These are phyloP conservation scores for Geophilus truncorum DNA, from an alignment of 2,888 invertebrate species.

Conservation along the genomic window DNA sequence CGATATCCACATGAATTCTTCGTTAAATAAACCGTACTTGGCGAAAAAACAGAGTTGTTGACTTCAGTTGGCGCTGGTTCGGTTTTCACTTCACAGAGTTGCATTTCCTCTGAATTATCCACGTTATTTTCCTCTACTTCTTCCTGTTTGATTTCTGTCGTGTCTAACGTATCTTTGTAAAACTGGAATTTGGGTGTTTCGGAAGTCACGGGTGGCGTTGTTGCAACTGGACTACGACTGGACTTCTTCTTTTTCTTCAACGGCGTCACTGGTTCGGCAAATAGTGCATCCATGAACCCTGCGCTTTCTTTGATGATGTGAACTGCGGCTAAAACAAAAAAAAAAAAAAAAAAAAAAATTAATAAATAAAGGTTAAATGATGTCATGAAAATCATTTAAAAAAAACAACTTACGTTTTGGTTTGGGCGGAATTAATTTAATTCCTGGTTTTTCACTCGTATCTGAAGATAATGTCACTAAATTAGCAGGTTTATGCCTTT, in stretches of 20 bases:
- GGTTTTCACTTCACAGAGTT: slow-evolving; percentile 33
- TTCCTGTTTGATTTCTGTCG: slow-evolving; percentile 53
- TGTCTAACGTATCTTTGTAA: slow-evolving; percentile 85
- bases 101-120: slow-evolving; percentile 20
- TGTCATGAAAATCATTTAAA: neutral
- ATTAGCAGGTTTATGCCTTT: slow-evolving; percentile 63
- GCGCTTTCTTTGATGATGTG: slow-evolving; percentile 73
- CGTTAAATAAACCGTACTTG: too few species aligned
- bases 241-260: slow-evolving; percentile 59
- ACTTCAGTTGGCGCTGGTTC: neutral
- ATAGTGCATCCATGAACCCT: slow-evolving; percentile 87
- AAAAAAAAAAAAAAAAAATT: neutral
- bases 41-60: neutral
- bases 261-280: slow-evolving; percentile 61
- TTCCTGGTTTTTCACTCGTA: slow-evolving; percentile 65
- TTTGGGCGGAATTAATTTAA: slow-evolving; percentile 81
- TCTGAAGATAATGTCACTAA: slow-evolving; percentile 36
- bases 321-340: slow-evolving; percentile 37
- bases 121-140: slow-evolving; percentile 51
- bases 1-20: too few species aligned
- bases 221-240: slow-evolving; percentile 48
- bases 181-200: slow-evolving; percentile 54
- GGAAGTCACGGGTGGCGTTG: slow-evolving; percentile 53
- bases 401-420: slow-evolving; percentile 93
- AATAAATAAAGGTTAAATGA: neutral